phyloP scores from a whole-genome alignment of 2,888 invertebrate species.

The Pteria penguin region DNA sequence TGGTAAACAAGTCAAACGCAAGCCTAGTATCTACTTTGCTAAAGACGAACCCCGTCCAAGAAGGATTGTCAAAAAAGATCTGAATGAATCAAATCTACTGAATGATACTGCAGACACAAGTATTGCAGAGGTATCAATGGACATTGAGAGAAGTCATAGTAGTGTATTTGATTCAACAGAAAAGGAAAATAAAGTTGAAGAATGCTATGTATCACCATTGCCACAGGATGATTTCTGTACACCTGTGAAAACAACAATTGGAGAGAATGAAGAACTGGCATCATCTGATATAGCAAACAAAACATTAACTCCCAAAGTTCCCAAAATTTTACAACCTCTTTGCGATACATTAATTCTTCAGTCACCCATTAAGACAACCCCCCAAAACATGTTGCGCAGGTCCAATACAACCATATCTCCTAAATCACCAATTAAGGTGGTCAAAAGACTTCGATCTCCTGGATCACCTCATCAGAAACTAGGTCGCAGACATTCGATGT shows the following conservation, averaged over 20 bases:
- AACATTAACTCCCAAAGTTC: conserved; percentile 26
- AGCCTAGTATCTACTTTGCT: conserved; percentile 62
- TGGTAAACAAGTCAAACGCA: conserved; percentile 47
- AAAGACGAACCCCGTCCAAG: conserved; percentile 24
- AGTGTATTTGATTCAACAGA: conserved; percentile 28
- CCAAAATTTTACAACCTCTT: conserved; percentile 53
- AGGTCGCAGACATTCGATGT: conserved; percentile 36
- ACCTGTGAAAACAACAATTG: not conserved
- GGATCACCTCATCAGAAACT: conserved; percentile 47
- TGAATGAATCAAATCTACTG: conserved; percentile 24
- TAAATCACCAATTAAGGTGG: conserved; percentile 68
- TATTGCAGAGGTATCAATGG: conserved; percentile 22
- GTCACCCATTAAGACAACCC: conserved; percentile 64
- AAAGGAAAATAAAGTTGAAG: conserved; percentile 25
- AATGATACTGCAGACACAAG: conserved; percentile 22
- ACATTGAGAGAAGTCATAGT: conserved; percentile 2
- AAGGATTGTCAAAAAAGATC: not conserved
- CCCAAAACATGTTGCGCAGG: conserved; percentile 51
- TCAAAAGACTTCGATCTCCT: conserved; percentile 70
- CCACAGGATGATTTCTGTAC: no score
- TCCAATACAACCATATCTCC: conserved; percentile 45
- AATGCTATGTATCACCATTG: not conserved
- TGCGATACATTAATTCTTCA: conserved; percentile 48
- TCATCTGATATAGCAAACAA: conserved; percentile 52
- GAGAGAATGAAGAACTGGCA: no score